These are phyloP conservation scores for Saguinus imperator DNA, from an alignment of 2,113 vertebrate genomes.

Conservation along the genomic window DNA sequence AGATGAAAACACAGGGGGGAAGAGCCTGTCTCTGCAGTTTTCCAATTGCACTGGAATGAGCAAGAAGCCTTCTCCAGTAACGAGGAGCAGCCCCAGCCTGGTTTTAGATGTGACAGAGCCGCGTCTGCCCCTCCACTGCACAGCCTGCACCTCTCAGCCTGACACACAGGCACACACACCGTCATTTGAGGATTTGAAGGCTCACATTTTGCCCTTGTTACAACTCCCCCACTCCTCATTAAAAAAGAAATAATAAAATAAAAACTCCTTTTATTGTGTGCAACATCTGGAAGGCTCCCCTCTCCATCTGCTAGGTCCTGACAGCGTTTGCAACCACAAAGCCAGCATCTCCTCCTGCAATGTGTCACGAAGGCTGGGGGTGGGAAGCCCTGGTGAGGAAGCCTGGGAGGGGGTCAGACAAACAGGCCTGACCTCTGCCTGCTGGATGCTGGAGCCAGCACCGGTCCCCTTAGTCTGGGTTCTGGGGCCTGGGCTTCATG, in stretches of 20 bases:
- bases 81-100: neutral
- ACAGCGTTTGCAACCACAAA: neutral
- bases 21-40: neutral
- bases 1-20: neutral
- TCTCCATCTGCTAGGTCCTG: slow-evolving; percentile 25
- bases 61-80: neutral
- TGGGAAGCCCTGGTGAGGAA: rapidly evolving
- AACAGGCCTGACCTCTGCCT: neutral
- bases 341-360: neutral
- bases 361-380: rapidly evolving
- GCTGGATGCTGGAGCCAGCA: neutral
- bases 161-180: neutral
- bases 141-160: neutral
- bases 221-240: slow-evolving; percentile 38
- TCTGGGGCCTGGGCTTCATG: neutral
- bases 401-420: neutral
- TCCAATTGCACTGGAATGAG: neutral
- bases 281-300: slow-evolving; percentile 60
- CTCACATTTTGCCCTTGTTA: slow-evolving; percentile 21
- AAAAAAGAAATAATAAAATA: slow-evolving; percentile 53
- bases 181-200: neutral
- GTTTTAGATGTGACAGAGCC: neutral
- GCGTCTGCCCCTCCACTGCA: neutral
- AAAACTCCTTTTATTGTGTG: slow-evolving; percentile 38
- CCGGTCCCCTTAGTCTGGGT: neutral